phyloP scores from a whole-genome alignment of 2,797 vertebrate species.

The Smutsia temminckii region DNA sequence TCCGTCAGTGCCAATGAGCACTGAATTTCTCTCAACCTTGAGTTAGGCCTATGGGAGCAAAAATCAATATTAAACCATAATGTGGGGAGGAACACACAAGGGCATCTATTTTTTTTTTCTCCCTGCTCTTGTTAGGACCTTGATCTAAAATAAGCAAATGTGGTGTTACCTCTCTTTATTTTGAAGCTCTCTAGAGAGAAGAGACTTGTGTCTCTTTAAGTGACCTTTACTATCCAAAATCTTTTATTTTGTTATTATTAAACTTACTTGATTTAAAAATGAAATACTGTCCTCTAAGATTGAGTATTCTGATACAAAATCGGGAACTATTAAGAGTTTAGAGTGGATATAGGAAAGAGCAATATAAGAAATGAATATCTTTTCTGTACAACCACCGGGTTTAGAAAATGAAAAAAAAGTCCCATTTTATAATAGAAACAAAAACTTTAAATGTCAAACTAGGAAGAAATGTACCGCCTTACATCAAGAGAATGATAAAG shows the following conservation, averaged over 20 bases:
- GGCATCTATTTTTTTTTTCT: background rate
- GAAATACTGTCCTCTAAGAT: background rate
- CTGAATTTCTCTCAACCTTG: constrained; percentile 74
- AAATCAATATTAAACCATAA: constrained; percentile 63
- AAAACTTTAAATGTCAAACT: background rate
- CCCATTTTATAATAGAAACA: background rate
- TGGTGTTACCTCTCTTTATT: background rate
- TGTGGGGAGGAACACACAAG: background rate
- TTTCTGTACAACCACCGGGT: background rate
- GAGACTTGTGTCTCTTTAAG: background rate
- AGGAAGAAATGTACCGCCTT: constrained; percentile 14
- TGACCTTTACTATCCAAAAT: constrained; percentile 34
- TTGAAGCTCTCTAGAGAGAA: constrained; percentile 32
- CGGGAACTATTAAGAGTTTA: background rate
- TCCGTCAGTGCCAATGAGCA: constrained; percentile 21
- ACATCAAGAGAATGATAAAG: constrained; percentile 15
- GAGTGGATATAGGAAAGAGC: background rate
- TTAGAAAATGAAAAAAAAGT: background rate
- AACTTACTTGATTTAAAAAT: constrained; percentile 48
- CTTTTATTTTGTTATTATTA: constrained; percentile 1
- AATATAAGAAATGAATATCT: background rate
- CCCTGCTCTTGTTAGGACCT: constrained; percentile 8
- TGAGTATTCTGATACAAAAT: background rate
- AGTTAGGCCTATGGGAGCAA: constrained; percentile 72
- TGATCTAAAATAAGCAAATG: constrained; percentile 30